These are phyloP conservation scores for Leptinotarsa haldemani DNA, from an alignment of 2,888 invertebrate species.

Conservation along the genomic window DNA sequence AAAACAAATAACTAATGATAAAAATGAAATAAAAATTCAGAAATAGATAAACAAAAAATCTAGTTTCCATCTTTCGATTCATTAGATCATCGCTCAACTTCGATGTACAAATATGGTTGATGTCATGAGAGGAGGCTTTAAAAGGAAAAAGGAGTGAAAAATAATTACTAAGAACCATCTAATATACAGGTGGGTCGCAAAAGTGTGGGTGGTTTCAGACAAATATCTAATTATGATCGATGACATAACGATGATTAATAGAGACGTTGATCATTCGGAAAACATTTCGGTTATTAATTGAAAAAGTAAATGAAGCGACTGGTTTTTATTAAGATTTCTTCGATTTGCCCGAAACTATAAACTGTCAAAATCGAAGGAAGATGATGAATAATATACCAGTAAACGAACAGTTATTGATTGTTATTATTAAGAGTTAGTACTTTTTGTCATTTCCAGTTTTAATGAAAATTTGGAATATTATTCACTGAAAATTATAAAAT, in stretches of 20 bases:
- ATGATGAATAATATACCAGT: no score
- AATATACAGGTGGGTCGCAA: constrained; percentile 7
- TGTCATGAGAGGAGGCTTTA: constrained; percentile 13
- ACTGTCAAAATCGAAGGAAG: no score
- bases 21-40: no score
- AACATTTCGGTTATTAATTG: neutral
- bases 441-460: no score
- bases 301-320: neutral
- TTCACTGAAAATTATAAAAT: no score
- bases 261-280: neutral
- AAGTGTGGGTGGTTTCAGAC: constrained; percentile 13
- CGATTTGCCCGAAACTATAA: neutral
- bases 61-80: neutral
- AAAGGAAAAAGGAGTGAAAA: constrained; percentile 11
- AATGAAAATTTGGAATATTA: no score
- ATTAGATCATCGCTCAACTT: constrained; percentile 7
- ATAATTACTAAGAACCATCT: constrained; percentile 12
- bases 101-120: constrained; percentile 15
- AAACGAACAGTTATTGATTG: no score
- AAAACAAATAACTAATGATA: no score
- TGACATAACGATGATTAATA: constrained; percentile 13
- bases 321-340: neutral
- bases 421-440: no score
- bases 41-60: no score
- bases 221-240: constrained; percentile 6